These are phyloP conservation scores for Agraylea sexmaculata DNA, from an alignment of 1,140 invertebrate genomes.

Conservation along the genomic window DNA sequence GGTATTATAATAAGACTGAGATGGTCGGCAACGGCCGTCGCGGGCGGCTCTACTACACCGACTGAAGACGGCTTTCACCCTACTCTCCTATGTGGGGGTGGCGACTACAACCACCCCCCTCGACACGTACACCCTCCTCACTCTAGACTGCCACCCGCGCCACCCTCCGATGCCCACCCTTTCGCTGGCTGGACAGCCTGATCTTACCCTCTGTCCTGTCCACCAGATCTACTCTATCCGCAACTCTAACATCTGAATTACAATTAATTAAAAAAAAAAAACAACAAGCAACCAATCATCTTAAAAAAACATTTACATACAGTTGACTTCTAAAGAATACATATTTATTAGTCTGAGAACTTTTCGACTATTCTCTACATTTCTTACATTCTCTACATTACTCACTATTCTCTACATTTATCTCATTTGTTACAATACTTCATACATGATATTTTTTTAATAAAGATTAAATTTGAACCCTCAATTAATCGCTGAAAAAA, in stretches of 20 bases:
- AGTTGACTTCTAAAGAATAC: too few relatives aligned
- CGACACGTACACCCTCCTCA: neutral
- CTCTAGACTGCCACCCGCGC: constrained; percentile 2
- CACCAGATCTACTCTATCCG: neutral
- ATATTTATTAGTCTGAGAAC: too few relatives aligned
- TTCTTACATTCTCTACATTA: too few relatives aligned
- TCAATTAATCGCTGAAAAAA: too few relatives aligned
- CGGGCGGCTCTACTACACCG: constrained; percentile 14
- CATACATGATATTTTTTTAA: too few relatives aligned
- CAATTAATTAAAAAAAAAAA: neutral
- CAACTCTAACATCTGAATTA: neutral
- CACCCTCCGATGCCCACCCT: neutral
- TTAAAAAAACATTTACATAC: too few relatives aligned
- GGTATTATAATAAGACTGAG: too few relatives aligned
- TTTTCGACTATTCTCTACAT: too few relatives aligned
- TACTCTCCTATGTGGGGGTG: too few relatives aligned
- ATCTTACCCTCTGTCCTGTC: neutral
- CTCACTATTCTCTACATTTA: too few relatives aligned
- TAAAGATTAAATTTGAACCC: too few relatives aligned
- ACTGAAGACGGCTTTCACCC: constrained; percentile 14
- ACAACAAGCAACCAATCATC: neutral
- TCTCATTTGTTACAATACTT: too few relatives aligned
- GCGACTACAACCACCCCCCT: constrained; percentile 7
- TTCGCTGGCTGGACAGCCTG: neutral
- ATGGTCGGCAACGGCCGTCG: constrained; percentile 15